Base-by-base conservation (phyloP, 2,113 vertebrate species). In the Pogonocichla stellata region DNA sequence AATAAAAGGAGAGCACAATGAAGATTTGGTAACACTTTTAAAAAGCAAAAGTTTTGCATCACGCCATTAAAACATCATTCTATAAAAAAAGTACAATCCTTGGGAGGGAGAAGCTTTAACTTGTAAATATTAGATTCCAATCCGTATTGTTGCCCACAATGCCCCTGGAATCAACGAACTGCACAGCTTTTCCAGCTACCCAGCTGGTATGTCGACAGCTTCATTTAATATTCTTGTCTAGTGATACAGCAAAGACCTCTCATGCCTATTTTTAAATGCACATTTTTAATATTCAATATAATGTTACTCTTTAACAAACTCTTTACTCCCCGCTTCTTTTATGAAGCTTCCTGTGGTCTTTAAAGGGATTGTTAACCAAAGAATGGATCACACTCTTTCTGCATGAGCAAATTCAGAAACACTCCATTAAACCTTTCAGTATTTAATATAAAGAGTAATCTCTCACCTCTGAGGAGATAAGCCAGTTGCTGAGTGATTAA, bases 381-480 rank as follows among this genome's bases (percentile, higher is more conserved):
- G 98, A 98, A 98, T 98, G 98, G 98, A 98, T 98, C 98, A 64
- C 95, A 98, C 96, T 98, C 95, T 98, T 97, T 98, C 98, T 98
- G 98, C 98, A 98, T 98, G 98, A 98, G 92, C 97, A 98, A 98
- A 97, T 98, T 95, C 86, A 95, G 98, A 98, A 98, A 97, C 98
- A 99, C 98, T 98, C 98, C 99, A 99, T 99, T 99, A 99, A 98
- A 97, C 97, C 97, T 98, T 98, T 95, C 95, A 97, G 97, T 98
- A 97, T 97, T 98, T 97, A 97, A 97, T 86, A 96, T 96, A 96
- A 97, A 97, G 97, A 93, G 89, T 91, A 95, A 97, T 98, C 96
- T 96, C 99, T 99, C 98, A 99, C 99, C 99, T 99, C 99, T 98
- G 93, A 99, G 98, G 95, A 98, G 98, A 98, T 98, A 98, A 97